Evolutionary conservation across 2,888 invertebrate genomes (phyloP).

Genomic region (Drosophila tanythrix): DNA sequence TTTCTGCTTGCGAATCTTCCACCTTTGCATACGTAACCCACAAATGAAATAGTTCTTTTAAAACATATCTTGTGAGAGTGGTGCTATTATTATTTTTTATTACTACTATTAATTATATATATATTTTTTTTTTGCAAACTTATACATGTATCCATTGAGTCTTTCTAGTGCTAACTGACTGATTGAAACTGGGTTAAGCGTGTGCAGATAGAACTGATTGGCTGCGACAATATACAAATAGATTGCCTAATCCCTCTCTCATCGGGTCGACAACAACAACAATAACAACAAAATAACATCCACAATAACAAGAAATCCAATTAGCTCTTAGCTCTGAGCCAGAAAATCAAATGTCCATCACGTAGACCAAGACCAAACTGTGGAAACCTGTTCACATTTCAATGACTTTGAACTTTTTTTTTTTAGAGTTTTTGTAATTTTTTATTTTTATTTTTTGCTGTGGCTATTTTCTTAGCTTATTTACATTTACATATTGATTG

Average conservation of each 20-base stretch:
- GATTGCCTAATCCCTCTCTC: constrained; percentile 35
- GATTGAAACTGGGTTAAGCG: constrained; percentile 76
- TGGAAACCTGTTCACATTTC: constrained; percentile 74
- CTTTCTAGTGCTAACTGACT: constrained; percentile 36
- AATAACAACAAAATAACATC: constrained; percentile 27
- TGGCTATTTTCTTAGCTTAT: not conserved
- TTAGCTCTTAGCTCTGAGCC: constrained; percentile 46
- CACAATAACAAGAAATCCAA: constrained; percentile 60
- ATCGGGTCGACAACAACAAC: constrained; percentile 30
- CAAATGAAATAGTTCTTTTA: not conserved
- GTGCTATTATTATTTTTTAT: not conserved
- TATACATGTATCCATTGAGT: not conserved
- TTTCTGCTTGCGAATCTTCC: not conserved
- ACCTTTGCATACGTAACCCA: not conserved
- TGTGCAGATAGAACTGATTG: constrained; percentile 40
- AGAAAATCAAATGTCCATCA: constrained; percentile 70
- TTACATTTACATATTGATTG: constrained; percentile 69
- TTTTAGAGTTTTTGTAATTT: constrained; percentile 3
- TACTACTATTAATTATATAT: no score
- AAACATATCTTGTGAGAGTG: not conserved
- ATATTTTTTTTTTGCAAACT: not conserved
- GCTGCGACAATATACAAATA: constrained; percentile 18
- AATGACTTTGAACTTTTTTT: constrained; percentile 77
- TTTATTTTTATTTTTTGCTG: constrained; percentile 31
- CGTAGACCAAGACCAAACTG: constrained; percentile 42